Evolutionary conservation across 2,113 vertebrate genomes (phyloP).

Genomic region (Coregonus clupeaformis): DNA sequence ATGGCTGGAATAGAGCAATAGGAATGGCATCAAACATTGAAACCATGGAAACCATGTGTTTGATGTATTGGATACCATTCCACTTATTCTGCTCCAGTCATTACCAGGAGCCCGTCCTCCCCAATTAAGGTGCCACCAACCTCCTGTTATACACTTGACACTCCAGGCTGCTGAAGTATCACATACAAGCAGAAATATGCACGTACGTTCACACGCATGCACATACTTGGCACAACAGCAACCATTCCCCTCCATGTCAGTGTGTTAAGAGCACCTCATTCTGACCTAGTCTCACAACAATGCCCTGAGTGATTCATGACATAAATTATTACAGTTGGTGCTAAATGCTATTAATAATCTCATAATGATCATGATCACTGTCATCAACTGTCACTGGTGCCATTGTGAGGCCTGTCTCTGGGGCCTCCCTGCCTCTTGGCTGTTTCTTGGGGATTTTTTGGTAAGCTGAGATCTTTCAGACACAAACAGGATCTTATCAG

Average conservation of each 20-base stretch:
- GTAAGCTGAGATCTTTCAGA: conserved; percentile 62
- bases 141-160: too few relatives aligned
- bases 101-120: too few relatives aligned
- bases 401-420: neutral
- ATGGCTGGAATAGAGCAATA: too few relatives aligned
- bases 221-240: conserved; percentile 12
- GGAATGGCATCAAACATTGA: too few relatives aligned
- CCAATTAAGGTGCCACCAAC: too few relatives aligned
- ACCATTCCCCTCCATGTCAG: neutral
- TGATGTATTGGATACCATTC: too few relatives aligned
- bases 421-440: conserved; percentile 32
- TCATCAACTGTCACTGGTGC: conserved; percentile 16
- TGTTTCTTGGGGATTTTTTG: conserved; percentile 61
- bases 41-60: too few relatives aligned
- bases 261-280: conserved; percentile 1
- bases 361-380: conserved; percentile 27
- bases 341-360: conserved; percentile 28
- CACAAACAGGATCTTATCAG: conserved; percentile 65
- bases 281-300: conserved; percentile 2
- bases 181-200: neutral
- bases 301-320: conserved; percentile 37
- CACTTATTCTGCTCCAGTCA: too few relatives aligned
- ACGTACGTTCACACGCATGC: conserved; percentile 8
- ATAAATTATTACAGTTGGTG: conserved; percentile 32
- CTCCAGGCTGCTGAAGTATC: too few relatives aligned